Percentiles rank a stretch among this genome's conserved stretches.
Conservation (phyloP, 2,797 vertebrate genomes). For the Poecilia gillii region DNA sequence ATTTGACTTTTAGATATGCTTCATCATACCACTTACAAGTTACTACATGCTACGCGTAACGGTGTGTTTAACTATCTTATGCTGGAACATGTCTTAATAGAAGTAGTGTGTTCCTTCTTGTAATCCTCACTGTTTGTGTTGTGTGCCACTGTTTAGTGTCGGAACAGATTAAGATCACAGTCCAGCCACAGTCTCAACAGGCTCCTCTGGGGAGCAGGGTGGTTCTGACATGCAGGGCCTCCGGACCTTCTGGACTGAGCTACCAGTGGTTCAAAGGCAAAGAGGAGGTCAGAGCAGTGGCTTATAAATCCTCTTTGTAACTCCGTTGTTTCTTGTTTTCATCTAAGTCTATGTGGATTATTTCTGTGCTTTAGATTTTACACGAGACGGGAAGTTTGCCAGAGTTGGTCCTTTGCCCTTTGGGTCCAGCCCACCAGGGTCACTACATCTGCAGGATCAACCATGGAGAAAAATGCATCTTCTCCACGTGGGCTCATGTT, state of each 20-base stretch:
- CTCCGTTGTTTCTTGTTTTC: neutral
- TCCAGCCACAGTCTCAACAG: constrained; percentile 80
- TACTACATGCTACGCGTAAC: neutral
- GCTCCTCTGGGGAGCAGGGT: constrained; percentile 65
- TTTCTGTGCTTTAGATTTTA: constrained; percentile 67
- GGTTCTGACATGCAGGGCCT: constrained; percentile 79
- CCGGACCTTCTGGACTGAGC: constrained; percentile 72
- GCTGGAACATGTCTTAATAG: neutral
- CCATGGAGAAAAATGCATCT: constrained; percentile 76
- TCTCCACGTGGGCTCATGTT: constrained; percentile 84
- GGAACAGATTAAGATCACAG: constrained; percentile 73
- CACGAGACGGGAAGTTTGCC: constrained; percentile 67
- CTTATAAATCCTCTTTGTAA: neutral
- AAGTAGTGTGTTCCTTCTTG: neutral
- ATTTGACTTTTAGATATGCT: neutral
- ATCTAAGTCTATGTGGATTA: neutral
- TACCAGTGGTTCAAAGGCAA: constrained; percentile 91
- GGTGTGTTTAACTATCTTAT: neutral
- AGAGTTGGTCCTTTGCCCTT: constrained; percentile 76
- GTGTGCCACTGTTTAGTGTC: constrained; percentile 43
- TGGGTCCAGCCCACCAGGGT: constrained; percentile 42
- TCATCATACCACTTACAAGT: neutral
- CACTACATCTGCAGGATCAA: constrained; percentile 87
- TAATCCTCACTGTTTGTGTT: neutral
- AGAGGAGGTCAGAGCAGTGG: constrained; percentile 76